Evolutionary conservation across 1,140 invertebrate genomes (phyloP), one percentile per base, ranked within the genome.

Genomic region (Solen grandis): DNA sequence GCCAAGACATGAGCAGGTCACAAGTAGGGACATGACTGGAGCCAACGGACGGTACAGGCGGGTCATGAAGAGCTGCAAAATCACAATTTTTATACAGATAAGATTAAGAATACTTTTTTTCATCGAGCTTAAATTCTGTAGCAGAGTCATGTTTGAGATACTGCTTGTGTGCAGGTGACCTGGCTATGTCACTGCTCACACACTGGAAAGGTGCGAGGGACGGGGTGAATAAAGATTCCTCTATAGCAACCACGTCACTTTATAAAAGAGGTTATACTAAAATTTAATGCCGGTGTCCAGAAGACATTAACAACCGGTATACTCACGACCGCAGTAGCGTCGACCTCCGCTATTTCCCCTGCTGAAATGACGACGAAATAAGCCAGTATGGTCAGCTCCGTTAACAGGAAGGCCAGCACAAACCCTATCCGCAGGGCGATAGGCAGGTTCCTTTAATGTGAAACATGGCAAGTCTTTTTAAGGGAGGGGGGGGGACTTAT

Each of bases 301-400:
- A n/a, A n/a, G n/a, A n/a, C n/a, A 70, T 22, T 3, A 68, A 62
- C n/a, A 14, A 52, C 31, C 27, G 31, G 29, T 60, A 55, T 2
- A 3, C 94, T 94, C 92, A 95, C 95, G 88, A 99, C 97, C 22
- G 98, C 98, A 0, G 99, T 98, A 22, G 98, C 98, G 83, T 96
- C 95, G 10, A 97, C 97, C 0, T 94, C 95, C 1, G 99, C 87
- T 19, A 99, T 96, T 90, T 98, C 95, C 0, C 93, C 94, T 41
- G 95, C 94, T 5, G 95, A 94, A 0, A 99, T 93, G 5, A 98
- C 97, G 25, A 96, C 95, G 88, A 98, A 96, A 92, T 98, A 99
- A 19, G 97, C 96, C 27, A 98, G 90, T 90, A 99, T 99, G 1
- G 97, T 96, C 5, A 98, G 91, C 19, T 97, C 95, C 89, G 98